A percentile compares a stretch with the other conserved stretches of the same genome.
These are phyloP conservation scores for Tamias sibiricus DNA, from an alignment of 2,113 vertebrate species.

Conservation along the genomic window DNA sequence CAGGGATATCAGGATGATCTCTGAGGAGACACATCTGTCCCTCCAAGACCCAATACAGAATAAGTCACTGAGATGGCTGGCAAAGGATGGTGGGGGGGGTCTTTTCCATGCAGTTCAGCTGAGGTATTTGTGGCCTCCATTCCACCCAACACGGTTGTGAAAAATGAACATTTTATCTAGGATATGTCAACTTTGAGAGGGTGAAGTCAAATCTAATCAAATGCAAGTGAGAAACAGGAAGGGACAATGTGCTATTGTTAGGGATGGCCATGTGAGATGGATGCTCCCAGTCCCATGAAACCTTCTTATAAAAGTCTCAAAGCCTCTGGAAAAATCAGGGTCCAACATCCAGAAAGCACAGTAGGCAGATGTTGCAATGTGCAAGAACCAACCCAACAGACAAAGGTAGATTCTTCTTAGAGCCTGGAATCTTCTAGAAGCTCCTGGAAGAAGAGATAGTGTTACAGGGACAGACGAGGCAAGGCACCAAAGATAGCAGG, in stretches of 20 bases:
- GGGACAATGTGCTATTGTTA: neutral
- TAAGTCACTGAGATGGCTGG: neutral
- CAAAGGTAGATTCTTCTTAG: slow-evolving; percentile 25
- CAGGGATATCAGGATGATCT: neutral
- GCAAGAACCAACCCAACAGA: neutral
- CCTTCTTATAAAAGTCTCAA: neutral
- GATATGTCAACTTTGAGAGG: neutral
- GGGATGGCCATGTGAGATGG: neutral
- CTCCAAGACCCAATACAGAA: neutral
- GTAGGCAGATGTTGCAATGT: neutral
- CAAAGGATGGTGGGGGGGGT: neutral
- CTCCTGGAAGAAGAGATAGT: neutral
- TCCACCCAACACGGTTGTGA: neutral
- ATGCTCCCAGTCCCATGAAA: neutral
- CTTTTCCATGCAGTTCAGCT: neutral
- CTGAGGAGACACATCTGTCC: neutral
- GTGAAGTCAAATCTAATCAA: neutral
- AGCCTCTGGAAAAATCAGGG: slow-evolving; percentile 27
- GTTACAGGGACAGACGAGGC: no score
- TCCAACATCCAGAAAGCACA: neutral
- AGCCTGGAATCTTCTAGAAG: neutral
- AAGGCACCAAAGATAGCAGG: no score
- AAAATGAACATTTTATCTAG: neutral
- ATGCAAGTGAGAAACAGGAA: neutral
- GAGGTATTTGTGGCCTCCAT: neutral